A percentile compares a stretch with the other conserved stretches of the same genome.
These are phyloP conservation scores for Tinamus major DNA, from an alignment of 2,797 vertebrate species.

Conservation along the genomic window DNA sequence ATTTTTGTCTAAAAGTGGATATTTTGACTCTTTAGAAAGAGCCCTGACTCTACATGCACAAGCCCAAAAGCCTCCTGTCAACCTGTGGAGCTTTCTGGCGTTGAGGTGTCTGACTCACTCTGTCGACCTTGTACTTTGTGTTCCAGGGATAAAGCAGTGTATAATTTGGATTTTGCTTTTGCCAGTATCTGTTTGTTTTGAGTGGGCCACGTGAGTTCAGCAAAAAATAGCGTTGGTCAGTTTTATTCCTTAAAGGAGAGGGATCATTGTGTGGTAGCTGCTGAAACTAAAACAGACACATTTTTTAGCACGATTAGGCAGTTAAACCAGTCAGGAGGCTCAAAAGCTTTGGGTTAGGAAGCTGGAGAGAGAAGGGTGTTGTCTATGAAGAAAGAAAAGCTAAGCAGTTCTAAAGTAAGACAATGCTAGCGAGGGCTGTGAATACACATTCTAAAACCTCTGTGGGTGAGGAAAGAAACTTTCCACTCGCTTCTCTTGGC, in stretches of 20 bases:
- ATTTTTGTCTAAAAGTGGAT: slow-evolving; percentile 27
- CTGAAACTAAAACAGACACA: slow-evolving; percentile 23
- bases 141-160: slow-evolving; percentile 65
- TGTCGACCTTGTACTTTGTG: slow-evolving; percentile 62
- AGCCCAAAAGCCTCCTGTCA: slow-evolving; percentile 46
- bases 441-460: slow-evolving; percentile 29
- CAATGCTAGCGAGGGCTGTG: slow-evolving; percentile 26
- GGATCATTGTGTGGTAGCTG: background rate
- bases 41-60: background rate
- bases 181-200: slow-evolving; percentile 72
- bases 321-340: slow-evolving; percentile 38
- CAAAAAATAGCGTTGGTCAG: slow-evolving; percentile 58
- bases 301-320: slow-evolving; percentile 25
- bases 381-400: slow-evolving; percentile 23
- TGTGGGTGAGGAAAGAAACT: background rate
- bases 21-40: slow-evolving; percentile 46
- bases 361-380: slow-evolving; percentile 47
- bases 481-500: slow-evolving; percentile 6
- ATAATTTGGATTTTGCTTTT: slow-evolving; percentile 71
- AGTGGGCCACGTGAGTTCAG: slow-evolving; percentile 34
- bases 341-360: slow-evolving; percentile 5
- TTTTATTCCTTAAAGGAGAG: slow-evolving; percentile 47
- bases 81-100: slow-evolving; percentile 41
- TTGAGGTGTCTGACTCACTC: slow-evolving; percentile 64
- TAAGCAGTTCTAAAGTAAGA: slow-evolving; percentile 35